Conservation (phyloP, 2,797 vertebrate species). For the Natrix natrix region DNA sequence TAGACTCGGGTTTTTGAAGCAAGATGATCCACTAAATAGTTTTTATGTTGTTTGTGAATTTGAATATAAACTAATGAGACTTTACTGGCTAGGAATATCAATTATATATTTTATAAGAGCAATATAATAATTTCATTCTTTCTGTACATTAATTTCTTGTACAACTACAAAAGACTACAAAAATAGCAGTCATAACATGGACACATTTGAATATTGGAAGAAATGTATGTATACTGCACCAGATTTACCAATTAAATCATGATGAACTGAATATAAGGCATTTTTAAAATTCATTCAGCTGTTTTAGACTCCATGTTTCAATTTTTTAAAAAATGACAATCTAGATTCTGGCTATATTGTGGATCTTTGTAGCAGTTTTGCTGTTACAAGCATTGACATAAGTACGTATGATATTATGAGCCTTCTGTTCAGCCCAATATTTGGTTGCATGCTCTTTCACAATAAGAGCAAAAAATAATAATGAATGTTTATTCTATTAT, state of each 20-base stretch:
- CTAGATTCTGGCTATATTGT: background rate
- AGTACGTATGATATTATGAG: background rate
- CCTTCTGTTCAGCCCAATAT: background rate
- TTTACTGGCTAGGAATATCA: background rate
- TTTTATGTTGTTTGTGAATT: background rate
- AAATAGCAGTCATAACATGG: background rate
- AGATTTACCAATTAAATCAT: background rate
- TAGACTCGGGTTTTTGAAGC: background rate
- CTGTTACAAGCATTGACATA: background rate
- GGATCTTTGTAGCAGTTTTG: background rate
- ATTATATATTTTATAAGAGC: background rate
- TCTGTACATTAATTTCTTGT: background rate
- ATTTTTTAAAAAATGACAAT: background rate
- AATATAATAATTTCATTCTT: constrained; percentile 21
- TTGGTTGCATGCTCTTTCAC: background rate
- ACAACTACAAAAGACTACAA: accelerated
- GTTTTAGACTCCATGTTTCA: background rate
- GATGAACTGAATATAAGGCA: background rate
- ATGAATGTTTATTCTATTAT: background rate
- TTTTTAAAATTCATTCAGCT: background rate
- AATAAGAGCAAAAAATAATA: background rate
- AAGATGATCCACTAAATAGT: background rate
- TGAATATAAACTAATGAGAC: background rate
- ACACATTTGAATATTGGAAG: constrained; percentile 6
- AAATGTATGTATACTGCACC: background rate